phyloP scores from a whole-genome alignment of 2,888 invertebrate species.

The Drosophila recens region DNA sequence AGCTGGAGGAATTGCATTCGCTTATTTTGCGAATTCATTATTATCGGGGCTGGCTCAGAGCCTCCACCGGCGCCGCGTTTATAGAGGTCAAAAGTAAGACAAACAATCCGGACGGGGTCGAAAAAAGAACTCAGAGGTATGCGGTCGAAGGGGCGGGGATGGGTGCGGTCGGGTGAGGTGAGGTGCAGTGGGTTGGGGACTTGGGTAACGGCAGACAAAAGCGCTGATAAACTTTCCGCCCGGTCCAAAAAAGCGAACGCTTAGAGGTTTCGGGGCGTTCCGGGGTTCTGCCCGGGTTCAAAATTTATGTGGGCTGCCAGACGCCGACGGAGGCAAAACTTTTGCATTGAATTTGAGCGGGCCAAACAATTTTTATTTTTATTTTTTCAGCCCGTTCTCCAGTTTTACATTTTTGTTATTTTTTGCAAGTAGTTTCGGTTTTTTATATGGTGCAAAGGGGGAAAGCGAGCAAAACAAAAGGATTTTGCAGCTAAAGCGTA shows the following conservation, averaged over 20 bases:
- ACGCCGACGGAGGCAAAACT: conserved; percentile 70
- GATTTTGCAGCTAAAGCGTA: conserved; percentile 81
- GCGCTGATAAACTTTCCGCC: conserved; percentile 74
- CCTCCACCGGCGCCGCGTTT: conserved; percentile 54
- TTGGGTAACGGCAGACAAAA: conserved; percentile 56
- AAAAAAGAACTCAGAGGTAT: conserved; percentile 16
- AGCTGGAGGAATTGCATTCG: conserved; percentile 30
- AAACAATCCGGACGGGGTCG: conserved; percentile 68
- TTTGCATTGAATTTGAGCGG: conserved; percentile 80
- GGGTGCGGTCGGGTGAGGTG: background rate
- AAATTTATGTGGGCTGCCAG: conserved; percentile 80
- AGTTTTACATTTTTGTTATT: conserved; percentile 32
- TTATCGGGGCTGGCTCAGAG: conserved; percentile 60
- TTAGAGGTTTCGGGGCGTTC: conserved; percentile 11
- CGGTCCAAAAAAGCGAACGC: conserved; percentile 42
- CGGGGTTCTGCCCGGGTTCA: conserved; percentile 24
- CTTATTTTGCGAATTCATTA: conserved; percentile 67
- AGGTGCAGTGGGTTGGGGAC: conserved; percentile 23
- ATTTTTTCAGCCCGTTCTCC: background rate
- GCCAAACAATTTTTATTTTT: conserved; percentile 73
- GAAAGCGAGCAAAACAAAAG: conserved; percentile 69
- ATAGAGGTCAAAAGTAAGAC: conserved; percentile 81
- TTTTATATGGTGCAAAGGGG: conserved; percentile 31
- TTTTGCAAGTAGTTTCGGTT: conserved; percentile 58
- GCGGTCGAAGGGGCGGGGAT: background rate